Evolutionary conservation across 2,888 invertebrate species (phyloP).

Genomic region (Hemithea aestivaria): DNA sequence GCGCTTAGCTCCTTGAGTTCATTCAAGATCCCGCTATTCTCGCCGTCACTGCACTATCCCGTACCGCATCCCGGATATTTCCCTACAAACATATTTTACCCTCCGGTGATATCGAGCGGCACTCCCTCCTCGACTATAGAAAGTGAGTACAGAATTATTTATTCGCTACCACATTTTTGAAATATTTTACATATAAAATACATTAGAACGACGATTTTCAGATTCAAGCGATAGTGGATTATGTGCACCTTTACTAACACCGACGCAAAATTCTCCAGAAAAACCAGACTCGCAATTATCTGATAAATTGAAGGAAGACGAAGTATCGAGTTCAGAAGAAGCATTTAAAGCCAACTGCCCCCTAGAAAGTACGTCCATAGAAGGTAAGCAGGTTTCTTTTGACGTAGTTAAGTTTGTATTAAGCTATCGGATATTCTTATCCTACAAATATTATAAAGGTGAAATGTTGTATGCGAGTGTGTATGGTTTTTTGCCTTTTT

Average conservation of each 20-base stretch:
- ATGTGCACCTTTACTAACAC: conserved; percentile 18
- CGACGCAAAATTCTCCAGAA: conserved; percentile 41
- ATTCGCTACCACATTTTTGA: neutral
- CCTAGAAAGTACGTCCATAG: conserved; percentile 28
- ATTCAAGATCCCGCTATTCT: conserved; percentile 63
- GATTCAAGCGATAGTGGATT: conserved; percentile 24
- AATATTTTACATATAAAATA: no score
- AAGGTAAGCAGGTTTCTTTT: conserved; percentile 28
- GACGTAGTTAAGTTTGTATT: no score
- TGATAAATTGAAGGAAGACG: conserved; percentile 82
- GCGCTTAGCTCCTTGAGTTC: conserved; percentile 45
- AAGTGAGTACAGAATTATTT: conserved; percentile 42
- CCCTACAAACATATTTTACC: conserved; percentile 66
- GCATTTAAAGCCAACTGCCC: conserved; percentile 52
- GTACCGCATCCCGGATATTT: conserved; percentile 61
- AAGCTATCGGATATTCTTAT: no score
- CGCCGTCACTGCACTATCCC: conserved; percentile 58
- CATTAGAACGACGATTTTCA: conserved; percentile 19
- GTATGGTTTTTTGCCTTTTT: no score
- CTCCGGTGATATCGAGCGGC: conserved; percentile 51
- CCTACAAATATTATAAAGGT: no score
- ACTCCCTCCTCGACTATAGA: conserved; percentile 41
- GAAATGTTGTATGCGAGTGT: no score
- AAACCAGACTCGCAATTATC: conserved; percentile 57
- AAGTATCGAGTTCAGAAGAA: conserved; percentile 87